These are phyloP conservation scores for Drosophila neotestacea DNA, from an alignment of 2,888 invertebrate species.

Conservation along the genomic window DNA sequence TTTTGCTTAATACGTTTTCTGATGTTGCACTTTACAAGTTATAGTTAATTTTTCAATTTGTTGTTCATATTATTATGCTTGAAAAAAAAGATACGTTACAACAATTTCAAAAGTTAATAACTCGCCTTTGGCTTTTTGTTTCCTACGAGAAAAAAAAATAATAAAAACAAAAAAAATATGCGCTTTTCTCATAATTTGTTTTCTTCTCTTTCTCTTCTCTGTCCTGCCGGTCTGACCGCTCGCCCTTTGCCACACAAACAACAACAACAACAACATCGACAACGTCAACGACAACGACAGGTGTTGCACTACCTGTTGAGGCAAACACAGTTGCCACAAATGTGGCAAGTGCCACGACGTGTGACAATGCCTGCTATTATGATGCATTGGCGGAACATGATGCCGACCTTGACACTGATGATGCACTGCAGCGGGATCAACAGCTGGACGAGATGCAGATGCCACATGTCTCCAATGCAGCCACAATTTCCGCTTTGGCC, in stretches of 20 bases:
- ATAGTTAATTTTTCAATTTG: constrained; percentile 38
- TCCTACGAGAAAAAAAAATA: constrained; percentile 5
- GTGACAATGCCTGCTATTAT: constrained; percentile 78
- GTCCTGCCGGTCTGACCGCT: constrained; percentile 48
- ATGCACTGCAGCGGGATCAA: constrained; percentile 4
- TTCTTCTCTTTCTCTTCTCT: constrained; percentile 78
- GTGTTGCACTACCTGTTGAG: constrained; percentile 1
- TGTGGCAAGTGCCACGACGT: constrained; percentile 21
- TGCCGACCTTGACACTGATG: constrained; percentile 55
- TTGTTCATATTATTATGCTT: constrained; percentile 15
- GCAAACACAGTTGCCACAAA: constrained; percentile 19
- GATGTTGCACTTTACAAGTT: constrained; percentile 41
- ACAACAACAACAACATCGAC: constrained; percentile 25
- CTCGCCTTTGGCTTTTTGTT: constrained; percentile 93
- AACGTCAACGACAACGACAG: constrained; percentile 1
- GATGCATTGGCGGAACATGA: constrained; percentile 81
- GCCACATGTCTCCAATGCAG: constrained; percentile 6
- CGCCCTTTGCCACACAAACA: constrained; percentile 38
- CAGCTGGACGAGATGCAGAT: constrained; percentile 6
- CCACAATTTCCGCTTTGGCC: constrained; percentile 65
- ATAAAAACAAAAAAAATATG: constrained; percentile 42
- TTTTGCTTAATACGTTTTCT: constrained; percentile 40
- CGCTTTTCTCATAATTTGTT: constrained; percentile 85
- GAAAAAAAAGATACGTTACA: neutral
- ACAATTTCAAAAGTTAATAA: constrained; percentile 6